Conservation (phyloP, 2,888 invertebrate species). For the Mimachlamys varia region DNA sequence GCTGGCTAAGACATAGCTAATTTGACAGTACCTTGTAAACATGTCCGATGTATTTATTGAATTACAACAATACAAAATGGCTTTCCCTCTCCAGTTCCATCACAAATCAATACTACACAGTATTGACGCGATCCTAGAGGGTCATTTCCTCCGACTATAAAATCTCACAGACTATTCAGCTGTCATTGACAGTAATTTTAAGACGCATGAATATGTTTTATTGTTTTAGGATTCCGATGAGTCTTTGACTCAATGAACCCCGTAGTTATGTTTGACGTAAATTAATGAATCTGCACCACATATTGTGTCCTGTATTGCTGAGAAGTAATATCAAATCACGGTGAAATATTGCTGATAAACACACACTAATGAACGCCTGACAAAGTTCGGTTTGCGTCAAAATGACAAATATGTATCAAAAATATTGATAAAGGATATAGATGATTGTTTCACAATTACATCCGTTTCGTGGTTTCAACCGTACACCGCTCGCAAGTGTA, state of each 20-base stretch:
- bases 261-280: not conserved
- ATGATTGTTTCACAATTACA: too few relatives aligned
- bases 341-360: not conserved
- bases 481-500: too few relatives aligned
- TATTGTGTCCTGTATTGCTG: not conserved
- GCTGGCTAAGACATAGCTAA: not conserved
- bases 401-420: not conserved
- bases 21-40: not conserved
- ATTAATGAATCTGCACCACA: not conserved
- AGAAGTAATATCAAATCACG: not conserved
- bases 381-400: not conserved
- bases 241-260: not conserved
- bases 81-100: not conserved
- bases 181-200: not conserved
- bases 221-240: not conserved
- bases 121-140: not conserved
- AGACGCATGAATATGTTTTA: not conserved
- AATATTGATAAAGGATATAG: too few relatives aligned
- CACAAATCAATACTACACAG: not conserved
- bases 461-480: too few relatives aligned
- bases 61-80: conserved; percentile 16
- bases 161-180: conserved; percentile 2
- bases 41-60: not conserved
- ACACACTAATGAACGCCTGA: not conserved
- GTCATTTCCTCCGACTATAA: conserved; percentile 12